phyloP scores from a whole-genome alignment of 92 coral and sea anemone genomes.

The Pocillopora grandis region DNA sequence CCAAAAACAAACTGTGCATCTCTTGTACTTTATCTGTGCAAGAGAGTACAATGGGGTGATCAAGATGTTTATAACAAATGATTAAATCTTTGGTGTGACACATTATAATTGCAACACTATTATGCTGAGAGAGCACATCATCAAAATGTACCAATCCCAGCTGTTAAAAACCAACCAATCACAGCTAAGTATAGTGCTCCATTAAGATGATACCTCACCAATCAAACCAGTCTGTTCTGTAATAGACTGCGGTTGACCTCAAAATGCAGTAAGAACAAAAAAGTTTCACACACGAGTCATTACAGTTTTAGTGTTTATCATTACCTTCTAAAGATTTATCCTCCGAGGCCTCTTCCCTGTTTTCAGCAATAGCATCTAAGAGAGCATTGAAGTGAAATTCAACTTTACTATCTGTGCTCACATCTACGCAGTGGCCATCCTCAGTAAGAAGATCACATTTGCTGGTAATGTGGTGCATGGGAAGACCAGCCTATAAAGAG shows the following conservation, averaged over 20 bases:
- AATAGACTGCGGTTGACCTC: too few species aligned
- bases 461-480: slow-evolving; percentile 83
- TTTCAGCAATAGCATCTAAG: slow-evolving; percentile 86
- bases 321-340: slow-evolving; percentile 90
- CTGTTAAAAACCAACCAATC: too few species aligned
- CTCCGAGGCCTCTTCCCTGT: slow-evolving; percentile 54
- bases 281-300: too few species aligned
- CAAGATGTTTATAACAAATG: too few species aligned
- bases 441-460: slow-evolving; percentile 88
- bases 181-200: too few species aligned
- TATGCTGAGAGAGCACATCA: too few species aligned
- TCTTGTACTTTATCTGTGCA: slow-evolving; percentile 78
- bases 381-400: slow-evolving; percentile 95
- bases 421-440: slow-evolving; percentile 69
- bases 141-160: too few species aligned
- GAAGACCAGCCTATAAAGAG: slow-evolving; percentile 64
- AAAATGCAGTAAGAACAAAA: background rate
- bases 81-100: too few species aligned
- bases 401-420: slow-evolving; percentile 76
- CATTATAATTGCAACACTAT: too few species aligned
- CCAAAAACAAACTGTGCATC: slow-evolving; percentile 83
- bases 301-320: background rate
- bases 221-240: too few species aligned
- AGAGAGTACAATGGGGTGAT: background rate
- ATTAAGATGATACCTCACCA: too few species aligned